Evolutionary conservation across 1,140 invertebrate species (phyloP).

Genomic region (Anastrepha obliqua): DNA sequence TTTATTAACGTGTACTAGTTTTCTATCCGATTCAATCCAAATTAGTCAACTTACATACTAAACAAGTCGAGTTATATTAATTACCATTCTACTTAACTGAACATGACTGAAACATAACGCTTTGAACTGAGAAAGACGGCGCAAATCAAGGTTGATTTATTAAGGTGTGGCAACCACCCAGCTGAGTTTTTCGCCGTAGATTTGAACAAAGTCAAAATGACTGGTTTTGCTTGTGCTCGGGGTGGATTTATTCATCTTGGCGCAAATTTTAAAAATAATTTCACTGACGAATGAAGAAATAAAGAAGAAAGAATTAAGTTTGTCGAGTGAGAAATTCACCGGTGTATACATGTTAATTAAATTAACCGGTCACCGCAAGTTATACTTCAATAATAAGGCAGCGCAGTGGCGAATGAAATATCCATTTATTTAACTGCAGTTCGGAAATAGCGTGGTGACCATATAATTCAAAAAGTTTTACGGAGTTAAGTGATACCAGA

Average conservation of each 20-base stretch:
- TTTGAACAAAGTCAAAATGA: too few species aligned
- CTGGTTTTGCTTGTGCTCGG: too few species aligned
- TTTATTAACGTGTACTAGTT: too few species aligned
- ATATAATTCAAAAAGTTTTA: background rate
- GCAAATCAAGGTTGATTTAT: background rate
- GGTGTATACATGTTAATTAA: background rate
- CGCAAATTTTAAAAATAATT: constrained; percentile 42
- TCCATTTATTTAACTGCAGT: background rate
- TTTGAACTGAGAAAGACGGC: background rate
- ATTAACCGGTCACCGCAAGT: background rate
- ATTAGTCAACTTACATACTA: too few species aligned
- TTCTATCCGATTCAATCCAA: too few species aligned
- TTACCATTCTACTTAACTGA: too few species aligned
- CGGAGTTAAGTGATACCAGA: background rate
- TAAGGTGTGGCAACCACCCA: too few species aligned
- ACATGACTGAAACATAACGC: too few species aligned
- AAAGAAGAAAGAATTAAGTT: background rate
- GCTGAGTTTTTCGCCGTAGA: too few species aligned
- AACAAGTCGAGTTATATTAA: too few species aligned
- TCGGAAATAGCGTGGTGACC: background rate
- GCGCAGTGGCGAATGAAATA: background rate
- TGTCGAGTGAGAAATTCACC: background rate
- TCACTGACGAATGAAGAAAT: background rate
- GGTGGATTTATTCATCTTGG: too few species aligned
- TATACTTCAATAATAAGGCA: background rate